A percentile compares a stretch with the other conserved stretches of the same genome.
Conservation (phyloP, 2,113 vertebrate genomes). For the Zeus faber region DNA sequence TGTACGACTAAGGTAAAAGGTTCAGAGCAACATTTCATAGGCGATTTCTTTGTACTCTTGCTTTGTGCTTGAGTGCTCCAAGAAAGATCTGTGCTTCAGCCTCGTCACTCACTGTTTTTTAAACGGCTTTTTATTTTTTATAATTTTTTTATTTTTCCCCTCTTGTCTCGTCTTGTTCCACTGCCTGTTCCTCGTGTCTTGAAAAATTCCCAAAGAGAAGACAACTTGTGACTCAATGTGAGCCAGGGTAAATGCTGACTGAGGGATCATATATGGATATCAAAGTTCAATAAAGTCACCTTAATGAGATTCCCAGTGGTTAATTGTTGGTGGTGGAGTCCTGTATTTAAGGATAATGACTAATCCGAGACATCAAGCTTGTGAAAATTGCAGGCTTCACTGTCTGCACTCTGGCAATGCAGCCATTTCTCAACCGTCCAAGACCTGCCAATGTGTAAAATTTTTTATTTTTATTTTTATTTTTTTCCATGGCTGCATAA, state of each 20-base stretch:
- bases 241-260: constrained; percentile 31
- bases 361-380: constrained; percentile 57
- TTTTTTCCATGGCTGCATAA: no score
- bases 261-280: constrained; percentile 58
- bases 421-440: constrained; percentile 35
- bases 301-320: constrained; percentile 55
- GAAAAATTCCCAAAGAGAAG: constrained; percentile 22
- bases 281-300: constrained; percentile 56
- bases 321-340: constrained; percentile 60
- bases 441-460: constrained; percentile 10
- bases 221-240: neutral
- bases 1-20: constrained; percentile 45
- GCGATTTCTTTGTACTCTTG: neutral
- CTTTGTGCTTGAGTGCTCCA: neutral
- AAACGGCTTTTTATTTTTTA: neutral
- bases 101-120: constrained; percentile 4
- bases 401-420: constrained; percentile 45
- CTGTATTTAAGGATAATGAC: constrained; percentile 74
- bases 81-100: neutral
- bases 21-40: constrained; percentile 24
- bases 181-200: constrained; percentile 7
- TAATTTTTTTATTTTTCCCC: constrained; percentile 9
- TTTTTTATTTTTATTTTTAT: no score
- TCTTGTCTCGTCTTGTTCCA: constrained; percentile 4
- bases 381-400: constrained; percentile 55